These are phyloP conservation scores for Seladonia tumulorum DNA, from an alignment of 2,888 invertebrate genomes.

Conservation along the genomic window DNA sequence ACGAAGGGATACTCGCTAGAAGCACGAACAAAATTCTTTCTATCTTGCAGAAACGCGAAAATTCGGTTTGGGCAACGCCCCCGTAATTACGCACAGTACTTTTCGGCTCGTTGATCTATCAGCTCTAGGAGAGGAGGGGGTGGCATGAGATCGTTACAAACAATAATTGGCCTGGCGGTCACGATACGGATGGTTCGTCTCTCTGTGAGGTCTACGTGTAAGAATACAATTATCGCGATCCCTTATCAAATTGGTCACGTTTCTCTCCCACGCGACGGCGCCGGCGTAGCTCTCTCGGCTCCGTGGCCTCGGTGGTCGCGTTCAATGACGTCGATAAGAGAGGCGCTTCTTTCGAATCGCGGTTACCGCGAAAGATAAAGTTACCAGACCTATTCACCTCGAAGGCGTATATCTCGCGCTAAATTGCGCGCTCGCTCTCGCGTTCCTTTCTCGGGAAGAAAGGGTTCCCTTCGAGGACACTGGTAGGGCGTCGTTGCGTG, in stretches of 20 bases:
- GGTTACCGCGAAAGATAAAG: conserved; percentile 18
- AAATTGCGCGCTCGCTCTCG: conserved; percentile 21
- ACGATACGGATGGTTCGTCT: conserved; percentile 49
- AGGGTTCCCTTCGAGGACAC: background rate
- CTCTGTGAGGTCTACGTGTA: conserved; percentile 49
- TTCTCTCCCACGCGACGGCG: conserved; percentile 59
- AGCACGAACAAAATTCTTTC: background rate
- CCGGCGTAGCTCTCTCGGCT: conserved; percentile 3
- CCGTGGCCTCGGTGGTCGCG: conserved; percentile 14
- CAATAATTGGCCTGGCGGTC: conserved; percentile 60
- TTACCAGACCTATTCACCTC: background rate
- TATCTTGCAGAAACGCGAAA: background rate
- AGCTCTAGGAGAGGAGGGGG: background rate
- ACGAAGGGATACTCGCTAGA: background rate
- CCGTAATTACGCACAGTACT: conserved; percentile 35
- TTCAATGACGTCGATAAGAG: conserved; percentile 47
- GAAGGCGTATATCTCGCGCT: background rate
- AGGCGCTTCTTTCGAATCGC: conserved; percentile 35
- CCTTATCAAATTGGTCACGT: conserved; percentile 62
- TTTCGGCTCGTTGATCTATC: conserved; percentile 4
- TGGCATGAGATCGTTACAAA: conserved; percentile 26
- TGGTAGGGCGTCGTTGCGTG: background rate
- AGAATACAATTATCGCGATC: conserved; percentile 63
- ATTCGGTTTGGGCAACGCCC: background rate
- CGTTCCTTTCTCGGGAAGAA: background rate